Conservation (phyloP, 2,113 vertebrate species). For the Hypanus sabinus region DNA sequence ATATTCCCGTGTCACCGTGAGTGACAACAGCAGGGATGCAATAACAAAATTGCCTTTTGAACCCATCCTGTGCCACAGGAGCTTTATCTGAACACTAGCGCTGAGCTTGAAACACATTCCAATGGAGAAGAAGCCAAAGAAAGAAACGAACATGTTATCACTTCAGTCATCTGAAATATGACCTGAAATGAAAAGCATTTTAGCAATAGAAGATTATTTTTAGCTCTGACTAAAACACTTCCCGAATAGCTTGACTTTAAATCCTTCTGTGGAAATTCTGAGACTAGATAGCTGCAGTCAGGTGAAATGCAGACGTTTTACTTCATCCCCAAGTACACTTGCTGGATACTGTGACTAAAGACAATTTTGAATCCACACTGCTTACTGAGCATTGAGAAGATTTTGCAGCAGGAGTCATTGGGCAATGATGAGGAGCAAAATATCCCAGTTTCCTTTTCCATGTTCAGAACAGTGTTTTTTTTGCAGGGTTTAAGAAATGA, state of each 20-base stretch:
- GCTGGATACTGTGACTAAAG: not conserved
- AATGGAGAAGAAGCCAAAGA: conserved; percentile 7
- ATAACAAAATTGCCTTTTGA: conserved; percentile 13
- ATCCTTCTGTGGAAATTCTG: not conserved
- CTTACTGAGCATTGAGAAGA: not conserved
- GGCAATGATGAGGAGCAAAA: not conserved
- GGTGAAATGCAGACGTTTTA: not conserved
- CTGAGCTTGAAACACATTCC: not conserved
- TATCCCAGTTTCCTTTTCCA: not conserved
- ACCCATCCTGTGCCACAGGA: conserved; percentile 12
- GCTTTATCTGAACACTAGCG: not conserved
- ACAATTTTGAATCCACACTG: not conserved
- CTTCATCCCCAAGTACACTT: too few relatives aligned
- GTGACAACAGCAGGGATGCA: conserved; percentile 19
- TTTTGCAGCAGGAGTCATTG: not conserved
- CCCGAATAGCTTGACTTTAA: too few relatives aligned
- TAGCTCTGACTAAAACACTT: not conserved
- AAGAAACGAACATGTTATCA: not conserved
- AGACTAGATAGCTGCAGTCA: not conserved
- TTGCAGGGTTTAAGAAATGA: not conserved
- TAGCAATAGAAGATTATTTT: not conserved
- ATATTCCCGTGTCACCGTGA: conserved; percentile 28
- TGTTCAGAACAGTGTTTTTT: not conserved
- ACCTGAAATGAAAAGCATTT: conserved; percentile 5
- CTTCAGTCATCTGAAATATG: conserved; percentile 20